These are phyloP conservation scores for Micronycteris hirsuta DNA, from an alignment of 2,113 vertebrate genomes.

Conservation along the genomic window DNA sequence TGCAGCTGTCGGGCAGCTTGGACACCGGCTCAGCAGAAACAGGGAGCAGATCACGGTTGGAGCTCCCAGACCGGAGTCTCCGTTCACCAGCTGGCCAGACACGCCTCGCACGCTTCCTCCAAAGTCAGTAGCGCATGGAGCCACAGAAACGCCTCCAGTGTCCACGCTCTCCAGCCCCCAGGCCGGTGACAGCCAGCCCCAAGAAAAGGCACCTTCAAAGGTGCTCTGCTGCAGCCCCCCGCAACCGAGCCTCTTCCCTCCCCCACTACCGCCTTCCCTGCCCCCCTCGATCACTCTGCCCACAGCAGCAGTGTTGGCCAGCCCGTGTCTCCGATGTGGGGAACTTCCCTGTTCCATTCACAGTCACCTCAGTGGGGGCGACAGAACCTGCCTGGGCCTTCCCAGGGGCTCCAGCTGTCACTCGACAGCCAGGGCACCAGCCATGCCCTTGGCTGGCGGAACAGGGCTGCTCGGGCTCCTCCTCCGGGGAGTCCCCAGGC, in stretches of 20 bases:
- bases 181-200: no score
- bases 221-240: no score
- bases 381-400: accelerated
- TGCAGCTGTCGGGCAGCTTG: accelerated
- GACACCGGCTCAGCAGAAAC: accelerated
- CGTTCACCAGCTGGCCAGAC: background rate
- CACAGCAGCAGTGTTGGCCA: accelerated
- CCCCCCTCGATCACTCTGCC: accelerated
- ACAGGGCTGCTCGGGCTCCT: no score
- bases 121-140: accelerated
- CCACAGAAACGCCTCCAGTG: accelerated
- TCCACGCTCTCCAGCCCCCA: accelerated
- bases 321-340: accelerated
- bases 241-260: background rate
- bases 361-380: accelerated
- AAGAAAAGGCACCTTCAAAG: background rate
- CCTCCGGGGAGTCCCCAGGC: background rate
- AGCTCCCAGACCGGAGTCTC: background rate
- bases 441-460: no score
- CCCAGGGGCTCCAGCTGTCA: background rate
- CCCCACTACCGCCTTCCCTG: background rate
- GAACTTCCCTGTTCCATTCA: accelerated
- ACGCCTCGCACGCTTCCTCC: accelerated
- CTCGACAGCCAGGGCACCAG: no score
- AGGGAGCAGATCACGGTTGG: accelerated